Conservation (phyloP, 2,888 invertebrate species). For the Bombyx huttoni region DNA sequence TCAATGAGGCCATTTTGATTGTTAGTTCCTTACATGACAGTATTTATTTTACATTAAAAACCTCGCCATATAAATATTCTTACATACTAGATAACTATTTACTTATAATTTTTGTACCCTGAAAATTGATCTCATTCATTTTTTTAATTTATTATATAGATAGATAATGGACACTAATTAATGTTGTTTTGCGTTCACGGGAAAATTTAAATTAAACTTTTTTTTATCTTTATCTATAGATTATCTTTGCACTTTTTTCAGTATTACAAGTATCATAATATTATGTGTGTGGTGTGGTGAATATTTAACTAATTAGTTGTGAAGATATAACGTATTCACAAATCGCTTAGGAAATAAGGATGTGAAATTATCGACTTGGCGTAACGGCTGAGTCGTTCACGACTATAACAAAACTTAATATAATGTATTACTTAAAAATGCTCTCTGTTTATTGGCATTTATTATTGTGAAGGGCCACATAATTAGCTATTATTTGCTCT, state of each 20-base stretch:
- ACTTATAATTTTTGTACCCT: conserved; percentile 20
- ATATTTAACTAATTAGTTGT: not conserved
- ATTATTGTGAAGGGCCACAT: not conserved
- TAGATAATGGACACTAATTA: conserved; percentile 5
- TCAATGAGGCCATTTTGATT: conserved; percentile 24
- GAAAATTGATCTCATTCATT: conserved; percentile 28
- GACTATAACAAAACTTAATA: not conserved
- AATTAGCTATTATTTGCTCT: not conserved
- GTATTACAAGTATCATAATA: not conserved
- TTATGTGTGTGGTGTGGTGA: not conserved
- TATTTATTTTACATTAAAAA: conserved; percentile 26
- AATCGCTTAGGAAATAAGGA: not conserved
- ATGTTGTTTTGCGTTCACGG: conserved; percentile 12
- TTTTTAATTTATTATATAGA: conserved; percentile 15
- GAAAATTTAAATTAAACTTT: too few species aligned
- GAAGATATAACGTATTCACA: not conserved
- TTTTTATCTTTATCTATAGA: not conserved
- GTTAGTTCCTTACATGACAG: conserved; percentile 44
- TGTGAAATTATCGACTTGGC: not conserved
- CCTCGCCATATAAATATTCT: conserved; percentile 45
- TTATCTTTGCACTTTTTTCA: not conserved
- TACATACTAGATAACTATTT: conserved; percentile 27
- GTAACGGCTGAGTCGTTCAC: not conserved
- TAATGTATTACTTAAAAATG: not conserved
- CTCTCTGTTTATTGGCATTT: not conserved